phyloP scores from a whole-genome alignment of 1,140 invertebrate genomes.

The Spodoptera frugiperda region DNA sequence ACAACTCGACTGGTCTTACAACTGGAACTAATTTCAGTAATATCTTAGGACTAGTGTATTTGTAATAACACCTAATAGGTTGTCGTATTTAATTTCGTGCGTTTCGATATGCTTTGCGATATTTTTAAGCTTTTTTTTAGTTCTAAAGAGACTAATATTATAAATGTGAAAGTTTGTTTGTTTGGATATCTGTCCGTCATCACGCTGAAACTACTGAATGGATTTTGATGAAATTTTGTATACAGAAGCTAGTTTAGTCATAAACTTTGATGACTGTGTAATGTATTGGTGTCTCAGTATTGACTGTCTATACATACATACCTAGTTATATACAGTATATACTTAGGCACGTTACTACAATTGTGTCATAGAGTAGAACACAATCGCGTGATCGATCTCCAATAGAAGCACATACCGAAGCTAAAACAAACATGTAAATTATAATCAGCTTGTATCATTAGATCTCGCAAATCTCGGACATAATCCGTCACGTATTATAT shows the following conservation, averaged over 20 bases:
- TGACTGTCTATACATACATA: no score
- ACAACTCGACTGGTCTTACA: background rate
- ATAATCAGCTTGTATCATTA: constrained; percentile 42
- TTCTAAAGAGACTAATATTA: no score
- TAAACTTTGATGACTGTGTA: no score
- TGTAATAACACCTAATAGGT: background rate
- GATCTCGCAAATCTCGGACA: constrained; percentile 40
- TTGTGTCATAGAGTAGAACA: background rate
- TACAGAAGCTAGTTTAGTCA: no score
- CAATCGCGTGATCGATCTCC: constrained; percentile 6
- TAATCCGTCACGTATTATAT: constrained; percentile 49
- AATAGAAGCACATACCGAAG: background rate
- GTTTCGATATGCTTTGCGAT: background rate
- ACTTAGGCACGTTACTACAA: no score
- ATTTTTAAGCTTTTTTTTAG: background rate
- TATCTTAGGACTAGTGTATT: background rate
- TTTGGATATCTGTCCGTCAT: no score
- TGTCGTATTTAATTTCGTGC: no score
- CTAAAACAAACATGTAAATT: constrained; percentile 45
- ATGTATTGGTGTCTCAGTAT: no score
- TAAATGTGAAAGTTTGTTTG: no score
- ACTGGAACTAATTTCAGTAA: background rate
- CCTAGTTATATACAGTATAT: no score
- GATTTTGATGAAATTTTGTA: no score
- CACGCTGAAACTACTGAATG: no score